These are phyloP conservation scores for Rhinichthys osculus DNA, from an alignment of 2,797 vertebrate species.

Conservation along the genomic window DNA sequence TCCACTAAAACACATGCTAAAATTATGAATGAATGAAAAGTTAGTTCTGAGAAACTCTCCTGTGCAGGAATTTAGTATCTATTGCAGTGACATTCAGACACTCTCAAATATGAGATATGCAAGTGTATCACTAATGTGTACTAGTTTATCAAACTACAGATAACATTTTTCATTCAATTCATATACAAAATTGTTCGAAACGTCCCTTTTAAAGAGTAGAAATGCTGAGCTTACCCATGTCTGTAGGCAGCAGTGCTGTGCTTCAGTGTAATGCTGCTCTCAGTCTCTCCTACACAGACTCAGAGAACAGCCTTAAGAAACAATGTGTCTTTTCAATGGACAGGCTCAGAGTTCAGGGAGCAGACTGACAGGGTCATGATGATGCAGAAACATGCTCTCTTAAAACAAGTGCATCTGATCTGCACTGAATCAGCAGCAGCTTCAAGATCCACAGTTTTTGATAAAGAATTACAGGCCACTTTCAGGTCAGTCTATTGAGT, in stretches of 20 bases:
- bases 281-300: conserved; percentile 67
- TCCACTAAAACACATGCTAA: not conserved
- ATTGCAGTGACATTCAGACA: not conserved
- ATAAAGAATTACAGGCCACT: not conserved
- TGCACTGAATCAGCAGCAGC: not conserved
- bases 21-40: not conserved
- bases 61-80: not conserved
- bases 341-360: conserved; percentile 62
- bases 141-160: not conserved
- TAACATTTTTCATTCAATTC: not conserved
- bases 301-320: conserved; percentile 78
- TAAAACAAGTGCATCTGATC: not conserved
- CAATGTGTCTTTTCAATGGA: conserved; percentile 82
- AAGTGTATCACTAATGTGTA: not conserved
- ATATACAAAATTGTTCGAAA: not conserved
- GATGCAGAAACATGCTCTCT: conserved; percentile 13
- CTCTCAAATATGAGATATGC: not conserved
- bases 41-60: not conserved
- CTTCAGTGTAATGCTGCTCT: conserved; percentile 3
- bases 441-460: not conserved
- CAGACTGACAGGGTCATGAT: conserved; percentile 76
- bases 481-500: not conserved
- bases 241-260: conserved; percentile 66
- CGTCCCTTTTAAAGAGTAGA: not conserved
- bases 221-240: conserved; percentile 78